phyloP scores from a whole-genome alignment of 2,888 invertebrate species.

The Atrina japonica region DNA sequence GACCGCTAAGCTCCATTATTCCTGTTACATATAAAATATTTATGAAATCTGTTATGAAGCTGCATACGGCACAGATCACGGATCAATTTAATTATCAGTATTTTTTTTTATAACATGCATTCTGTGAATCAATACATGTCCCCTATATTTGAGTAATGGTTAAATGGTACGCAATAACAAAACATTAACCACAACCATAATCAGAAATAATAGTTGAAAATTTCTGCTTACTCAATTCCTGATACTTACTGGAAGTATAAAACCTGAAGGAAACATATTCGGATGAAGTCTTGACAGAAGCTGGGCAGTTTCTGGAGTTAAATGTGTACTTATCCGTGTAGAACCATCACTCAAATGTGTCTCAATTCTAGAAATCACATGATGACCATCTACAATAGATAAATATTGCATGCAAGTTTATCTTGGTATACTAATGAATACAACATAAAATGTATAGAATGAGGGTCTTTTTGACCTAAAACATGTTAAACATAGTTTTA shows the following conservation, averaged over 20 bases:
- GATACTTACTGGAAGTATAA: constrained; percentile 64
- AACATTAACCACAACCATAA: too few species aligned
- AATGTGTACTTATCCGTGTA: constrained; percentile 75
- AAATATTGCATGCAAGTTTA: not conserved
- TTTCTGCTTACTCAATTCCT: not conserved
- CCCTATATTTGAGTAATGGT: too few species aligned
- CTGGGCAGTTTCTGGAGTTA: constrained; percentile 78
- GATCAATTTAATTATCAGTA: too few species aligned
- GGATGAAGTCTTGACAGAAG: constrained; percentile 77
- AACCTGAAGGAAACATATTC: constrained; percentile 73
- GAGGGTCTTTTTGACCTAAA: too few species aligned
- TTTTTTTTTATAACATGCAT: too few species aligned
- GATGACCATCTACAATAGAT: constrained; percentile 73
- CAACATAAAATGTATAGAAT: not conserved
- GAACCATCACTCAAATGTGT: constrained; percentile 80
- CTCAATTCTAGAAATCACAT: constrained; percentile 79
- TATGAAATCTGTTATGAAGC: too few species aligned
- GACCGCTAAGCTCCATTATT: too few species aligned
- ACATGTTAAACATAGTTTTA: too few species aligned
- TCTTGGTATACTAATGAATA: not conserved
- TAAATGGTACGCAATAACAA: too few species aligned
- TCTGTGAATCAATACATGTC: too few species aligned
- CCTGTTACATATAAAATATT: too few species aligned
- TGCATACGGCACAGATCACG: too few species aligned
- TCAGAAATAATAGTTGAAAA: not conserved